Percentiles rank a stretch among this genome's conserved stretches.
phyloP scores from a whole-genome alignment of 2,113 vertebrate genomes.

The Fulmarus glacialis region DNA sequence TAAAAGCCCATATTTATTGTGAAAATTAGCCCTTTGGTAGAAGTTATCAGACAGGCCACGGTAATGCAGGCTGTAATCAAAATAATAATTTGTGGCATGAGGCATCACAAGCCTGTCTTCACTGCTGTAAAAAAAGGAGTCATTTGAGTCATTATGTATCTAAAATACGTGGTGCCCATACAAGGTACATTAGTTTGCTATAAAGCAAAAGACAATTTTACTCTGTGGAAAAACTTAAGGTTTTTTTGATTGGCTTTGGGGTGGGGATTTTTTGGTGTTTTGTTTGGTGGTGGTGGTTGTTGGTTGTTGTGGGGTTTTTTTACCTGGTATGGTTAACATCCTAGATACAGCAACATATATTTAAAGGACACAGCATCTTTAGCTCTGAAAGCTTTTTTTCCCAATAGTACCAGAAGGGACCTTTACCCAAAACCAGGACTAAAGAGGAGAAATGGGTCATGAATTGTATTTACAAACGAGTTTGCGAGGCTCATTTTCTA shows the following conservation, averaged over 20 bases:
- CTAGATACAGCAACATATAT: background rate
- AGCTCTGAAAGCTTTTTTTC: background rate
- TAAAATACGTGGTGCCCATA: background rate
- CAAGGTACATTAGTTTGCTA: background rate
- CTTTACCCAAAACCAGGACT: background rate
- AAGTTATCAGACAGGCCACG: background rate
- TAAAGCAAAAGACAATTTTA: background rate
- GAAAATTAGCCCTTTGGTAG: background rate
- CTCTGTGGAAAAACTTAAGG: background rate
- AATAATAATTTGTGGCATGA: background rate
- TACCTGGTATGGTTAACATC: rapidly evolving
- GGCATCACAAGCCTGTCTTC: background rate
- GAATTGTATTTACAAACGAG: background rate
- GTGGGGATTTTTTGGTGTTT: rapidly evolving
- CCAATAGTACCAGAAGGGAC: background rate
- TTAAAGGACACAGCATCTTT: background rate
- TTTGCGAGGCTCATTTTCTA: background rate
- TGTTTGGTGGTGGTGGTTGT: background rate
- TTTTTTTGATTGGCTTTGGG: background rate
- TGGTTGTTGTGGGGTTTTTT: background rate
- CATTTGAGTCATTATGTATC: background rate
- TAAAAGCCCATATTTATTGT: background rate
- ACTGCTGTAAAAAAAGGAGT: background rate
- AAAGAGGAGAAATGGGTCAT: background rate
- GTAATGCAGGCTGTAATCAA: background rate